These are phyloP conservation scores for Scolanthus callimorphus DNA, from an alignment of 92 coral and sea anemone species.

Conservation along the genomic window DNA sequence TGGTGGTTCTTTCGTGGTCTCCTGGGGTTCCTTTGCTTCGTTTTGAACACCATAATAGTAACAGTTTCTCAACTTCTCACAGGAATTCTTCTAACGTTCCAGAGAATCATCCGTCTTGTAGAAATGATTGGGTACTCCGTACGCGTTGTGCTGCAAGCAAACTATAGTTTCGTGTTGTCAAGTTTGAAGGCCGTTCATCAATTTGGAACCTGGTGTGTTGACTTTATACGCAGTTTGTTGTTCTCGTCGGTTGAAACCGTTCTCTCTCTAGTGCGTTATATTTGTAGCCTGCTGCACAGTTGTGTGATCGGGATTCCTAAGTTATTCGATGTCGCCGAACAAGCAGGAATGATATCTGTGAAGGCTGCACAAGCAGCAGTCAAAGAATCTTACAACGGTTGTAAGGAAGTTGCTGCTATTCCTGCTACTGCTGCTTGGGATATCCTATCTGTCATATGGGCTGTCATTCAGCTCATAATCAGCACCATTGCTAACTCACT, in stretches of 20 bases:
- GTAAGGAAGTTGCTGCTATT: slow-evolving; percentile 31
- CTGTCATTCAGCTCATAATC: slow-evolving; percentile 56
- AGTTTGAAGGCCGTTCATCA: slow-evolving; percentile 23
- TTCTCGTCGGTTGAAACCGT: slow-evolving; percentile 22
- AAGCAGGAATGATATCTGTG: slow-evolving; percentile 25
- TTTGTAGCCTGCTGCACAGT: slow-evolving; percentile 29
- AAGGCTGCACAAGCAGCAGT: slow-evolving; percentile 39
- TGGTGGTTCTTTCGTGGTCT: slow-evolving; percentile 46
- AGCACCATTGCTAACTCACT: slow-evolving; percentile 53
- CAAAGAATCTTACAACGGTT: slow-evolving; percentile 46
- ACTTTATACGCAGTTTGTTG: slow-evolving; percentile 17
- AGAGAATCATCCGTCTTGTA: slow-evolving; percentile 58
- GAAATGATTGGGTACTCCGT: slow-evolving; percentile 78
- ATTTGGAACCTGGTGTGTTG: slow-evolving; percentile 13
- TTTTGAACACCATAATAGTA: slow-evolving; percentile 46
- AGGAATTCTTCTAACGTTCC: slow-evolving; percentile 45
- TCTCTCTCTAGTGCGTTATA: slow-evolving; percentile 25
- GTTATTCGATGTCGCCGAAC: slow-evolving; percentile 34
- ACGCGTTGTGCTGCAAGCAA: slow-evolving; percentile 65
- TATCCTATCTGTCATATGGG: slow-evolving; percentile 26
- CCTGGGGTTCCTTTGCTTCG: slow-evolving; percentile 35
- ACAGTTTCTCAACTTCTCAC: slow-evolving; percentile 47
- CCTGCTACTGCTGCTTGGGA: slow-evolving; percentile 56
- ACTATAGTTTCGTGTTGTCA: slow-evolving; percentile 78
- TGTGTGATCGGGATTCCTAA: slow-evolving; percentile 38